Evolutionary conservation across 2,888 invertebrate genomes (phyloP), one percentile per base, ranked within the genome.

Genomic region (Agriotes lineatus): DNA sequence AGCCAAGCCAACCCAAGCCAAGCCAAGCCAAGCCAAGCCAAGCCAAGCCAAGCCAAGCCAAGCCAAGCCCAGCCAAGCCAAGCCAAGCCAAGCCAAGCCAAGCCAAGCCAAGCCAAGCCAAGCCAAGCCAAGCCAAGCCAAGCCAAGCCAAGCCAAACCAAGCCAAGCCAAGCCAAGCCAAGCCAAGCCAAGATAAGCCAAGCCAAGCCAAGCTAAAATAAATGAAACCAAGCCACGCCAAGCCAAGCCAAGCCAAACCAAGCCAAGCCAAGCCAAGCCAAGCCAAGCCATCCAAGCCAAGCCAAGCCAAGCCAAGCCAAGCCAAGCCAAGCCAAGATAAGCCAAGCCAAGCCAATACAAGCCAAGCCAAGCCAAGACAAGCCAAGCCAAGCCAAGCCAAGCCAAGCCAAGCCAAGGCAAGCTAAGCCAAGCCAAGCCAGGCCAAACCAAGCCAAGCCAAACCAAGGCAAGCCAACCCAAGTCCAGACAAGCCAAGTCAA

Each of bases 371-470:
- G 35, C n/a, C 35, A n/a, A 37, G 35, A 10, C 35, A n/a, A 37
- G 35, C n/a, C 5, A 37, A 37, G 35, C n/a, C 35, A n/a, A 37
- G 35, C n/a, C 35, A 37, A 37, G 35, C n/a, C n/a, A n/a, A 37
- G 35, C n/a, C 35, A n/a, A 37, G 35, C n/a, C 35, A 37, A 37
- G 35, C n/a, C 35, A 37, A 37, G 35, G 5, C 35, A n/a, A 37
- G 35, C n/a, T n/a, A n/a, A 37, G 35, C n/a, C 35, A n/a, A 37
- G 35, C n/a, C 35, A n/a, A 37, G 35, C 7, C 25, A 25, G n/a
- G 35, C n/a, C 35, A n/a, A 37, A n/a, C n/a, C 35, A n/a, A 37
- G 35, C n/a, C 35, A n/a, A 37, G n/a, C n/a, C 35, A n/a, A 37
- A n/a, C n/a, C 35, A n/a, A 37, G 35, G 5, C 35, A n/a, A 37